Conservation (phyloP, 2,888 invertebrate species). For the Tanypteryx hageni region DNA sequence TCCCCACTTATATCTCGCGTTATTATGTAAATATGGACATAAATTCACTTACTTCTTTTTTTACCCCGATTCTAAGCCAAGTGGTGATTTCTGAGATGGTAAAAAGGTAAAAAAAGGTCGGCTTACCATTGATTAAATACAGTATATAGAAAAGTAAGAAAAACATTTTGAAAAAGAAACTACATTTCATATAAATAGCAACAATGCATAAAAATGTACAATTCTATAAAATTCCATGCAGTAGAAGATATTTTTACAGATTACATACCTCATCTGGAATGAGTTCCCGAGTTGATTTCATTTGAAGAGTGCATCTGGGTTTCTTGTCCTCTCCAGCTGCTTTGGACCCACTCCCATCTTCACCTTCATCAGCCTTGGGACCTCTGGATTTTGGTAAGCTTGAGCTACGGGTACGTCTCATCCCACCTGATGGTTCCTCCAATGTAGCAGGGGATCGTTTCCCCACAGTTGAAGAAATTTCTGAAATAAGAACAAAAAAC, state of each 20-base stretch:
- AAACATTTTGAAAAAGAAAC: no score
- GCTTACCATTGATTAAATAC: no score
- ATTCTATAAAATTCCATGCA: not conserved
- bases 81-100: no score
- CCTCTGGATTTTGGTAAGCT: constrained; percentile 73
- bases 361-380: constrained; percentile 73
- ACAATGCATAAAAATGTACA: not conserved
- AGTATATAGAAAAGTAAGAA: no score
- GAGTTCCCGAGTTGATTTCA: constrained; percentile 64
- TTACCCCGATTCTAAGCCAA: no score
- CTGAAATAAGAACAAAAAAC: not conserved
- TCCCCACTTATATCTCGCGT: no score
- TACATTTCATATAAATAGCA: not conserved
- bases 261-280: constrained; percentile 50
- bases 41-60: no score
- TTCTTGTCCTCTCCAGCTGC: constrained; percentile 68
- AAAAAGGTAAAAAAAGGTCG: no score
- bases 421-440: constrained; percentile 71
- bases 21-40: no score
- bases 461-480: constrained; percentile 64
- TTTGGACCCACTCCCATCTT: constrained; percentile 73
- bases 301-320: constrained; percentile 39
- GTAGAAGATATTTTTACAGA: not conserved
- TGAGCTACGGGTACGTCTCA: constrained; percentile 72
- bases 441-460: constrained; percentile 69